Evolutionary conservation across 23 tunicate genomes (phyloP), one percentile per base, ranked within the genome.

Genomic region (Halocynthia roretzi): DNA sequence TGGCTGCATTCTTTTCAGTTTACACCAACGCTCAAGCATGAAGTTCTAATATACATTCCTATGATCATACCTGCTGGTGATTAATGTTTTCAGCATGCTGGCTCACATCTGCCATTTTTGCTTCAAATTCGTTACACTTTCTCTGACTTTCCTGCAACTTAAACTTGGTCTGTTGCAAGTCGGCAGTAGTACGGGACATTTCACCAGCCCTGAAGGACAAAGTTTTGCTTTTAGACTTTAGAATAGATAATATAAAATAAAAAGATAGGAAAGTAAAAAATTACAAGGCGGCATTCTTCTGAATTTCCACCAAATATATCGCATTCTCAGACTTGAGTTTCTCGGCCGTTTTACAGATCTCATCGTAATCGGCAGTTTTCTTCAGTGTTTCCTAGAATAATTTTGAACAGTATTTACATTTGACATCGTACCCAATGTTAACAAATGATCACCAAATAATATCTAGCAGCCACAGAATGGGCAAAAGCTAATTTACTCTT

Each of bases 251-350:
- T 15, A 60, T 1, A 15, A 60, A 15, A 60, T 60, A 60, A 60
- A n/a, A 60, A 1, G 18, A 68, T 22, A 68, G 2, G 5, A 53
- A 0, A 60, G 10, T 8, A 21, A 19, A 18, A 5, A 69, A 84
- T 83, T 78, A 88, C 95, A 61, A 74, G 56, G 55, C 12, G 49
- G 87, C 95, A 88, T 88, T 83, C 51, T 77, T 77, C 61, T 88
- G 87, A 74, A 88, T 78, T 11, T 82, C 76, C 63, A 14, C 51
- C 70, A 51, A 62, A 11, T 83, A 61, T 50, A 88, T 74, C 14
- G 74, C 83, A 77, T 88, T 88, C 80, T 88, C 87, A 8, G 81
- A 76, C 80, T 83, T 88, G 75, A 82, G 52, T 61, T 71, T 82
- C 51, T 77, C 56, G 49, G 67, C 78, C 55, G 10, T 54, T 49